Percentiles rank a stretch among this genome's conserved stretches.
phyloP scores from a whole-genome alignment of 2,888 invertebrate genomes.

The Stegana nigrithorax region DNA sequence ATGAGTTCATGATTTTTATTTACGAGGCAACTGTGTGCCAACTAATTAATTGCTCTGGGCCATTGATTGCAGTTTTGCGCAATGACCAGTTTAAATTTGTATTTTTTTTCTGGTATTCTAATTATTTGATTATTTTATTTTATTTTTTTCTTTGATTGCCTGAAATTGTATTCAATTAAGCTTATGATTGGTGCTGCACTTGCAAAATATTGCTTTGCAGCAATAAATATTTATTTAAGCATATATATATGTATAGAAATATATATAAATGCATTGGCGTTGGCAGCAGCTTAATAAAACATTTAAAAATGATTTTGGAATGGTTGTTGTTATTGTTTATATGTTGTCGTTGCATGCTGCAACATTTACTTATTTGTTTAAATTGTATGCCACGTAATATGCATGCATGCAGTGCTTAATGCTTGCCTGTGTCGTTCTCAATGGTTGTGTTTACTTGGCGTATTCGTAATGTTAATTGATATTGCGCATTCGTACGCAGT shows the following conservation, averaged over 20 bases:
- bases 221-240: conserved; percentile 13
- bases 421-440: no score
- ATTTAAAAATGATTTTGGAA: conserved; percentile 14
- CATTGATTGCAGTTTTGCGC: background rate
- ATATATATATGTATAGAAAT: background rate
- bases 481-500: no score
- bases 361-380: no score
- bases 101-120: background rate
- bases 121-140: background rate
- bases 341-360: no score
- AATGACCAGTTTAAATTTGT: background rate
- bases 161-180: conserved; percentile 16
- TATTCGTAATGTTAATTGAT: no score
- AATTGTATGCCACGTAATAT: no score
- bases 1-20: conserved; percentile 19
- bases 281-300: background rate
- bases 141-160: background rate
- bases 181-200: conserved; percentile 3
- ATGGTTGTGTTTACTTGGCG: no score
- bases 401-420: no score
- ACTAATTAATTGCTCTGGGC: conserved; percentile 15
- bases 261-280: background rate
- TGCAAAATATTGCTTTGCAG: conserved; percentile 9
- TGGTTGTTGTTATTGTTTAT: no score
- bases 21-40: conserved; percentile 12